Evolutionary conservation across 2,888 invertebrate genomes (phyloP).

Genomic region (Teinopalpus imperialis): DNA sequence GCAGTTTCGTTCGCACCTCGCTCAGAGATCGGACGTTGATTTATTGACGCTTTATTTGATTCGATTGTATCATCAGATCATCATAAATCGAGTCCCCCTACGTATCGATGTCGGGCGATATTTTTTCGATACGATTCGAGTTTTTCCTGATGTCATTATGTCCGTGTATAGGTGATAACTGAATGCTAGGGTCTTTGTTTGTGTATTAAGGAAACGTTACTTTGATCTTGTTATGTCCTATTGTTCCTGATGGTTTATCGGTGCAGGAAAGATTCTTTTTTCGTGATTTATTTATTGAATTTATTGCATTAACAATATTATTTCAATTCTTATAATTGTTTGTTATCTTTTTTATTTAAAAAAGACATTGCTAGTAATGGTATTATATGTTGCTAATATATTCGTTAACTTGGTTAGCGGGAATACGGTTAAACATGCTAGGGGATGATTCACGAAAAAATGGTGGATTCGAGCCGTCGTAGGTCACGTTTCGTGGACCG

Average conservation of each 20-base stretch:
- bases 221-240: constrained; percentile 40
- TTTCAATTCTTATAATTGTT: too few relatives aligned
- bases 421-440: too few relatives aligned
- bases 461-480: too few relatives aligned
- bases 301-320: too few relatives aligned
- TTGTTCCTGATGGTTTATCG: constrained; percentile 29
- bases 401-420: too few relatives aligned
- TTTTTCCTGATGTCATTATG: constrained; percentile 74
- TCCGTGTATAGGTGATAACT: constrained; percentile 69
- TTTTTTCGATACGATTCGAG: constrained; percentile 53
- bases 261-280: too few relatives aligned
- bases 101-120: constrained; percentile 43
- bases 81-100: constrained; percentile 68
- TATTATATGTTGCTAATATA: too few relatives aligned
- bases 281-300: too few relatives aligned
- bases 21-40: constrained; percentile 71
- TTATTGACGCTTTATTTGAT: constrained; percentile 78
- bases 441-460: too few relatives aligned
- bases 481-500: too few relatives aligned
- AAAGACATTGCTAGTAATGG: too few relatives aligned
- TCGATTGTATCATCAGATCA: constrained; percentile 80
- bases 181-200: constrained; percentile 45
- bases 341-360: too few relatives aligned
- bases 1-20: constrained; percentile 54
- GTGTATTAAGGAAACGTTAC: constrained; percentile 43